Conservation (phyloP, 53 echinoderm and acorn worm genomes). For the Mesocentrotus franciscanus region DNA sequence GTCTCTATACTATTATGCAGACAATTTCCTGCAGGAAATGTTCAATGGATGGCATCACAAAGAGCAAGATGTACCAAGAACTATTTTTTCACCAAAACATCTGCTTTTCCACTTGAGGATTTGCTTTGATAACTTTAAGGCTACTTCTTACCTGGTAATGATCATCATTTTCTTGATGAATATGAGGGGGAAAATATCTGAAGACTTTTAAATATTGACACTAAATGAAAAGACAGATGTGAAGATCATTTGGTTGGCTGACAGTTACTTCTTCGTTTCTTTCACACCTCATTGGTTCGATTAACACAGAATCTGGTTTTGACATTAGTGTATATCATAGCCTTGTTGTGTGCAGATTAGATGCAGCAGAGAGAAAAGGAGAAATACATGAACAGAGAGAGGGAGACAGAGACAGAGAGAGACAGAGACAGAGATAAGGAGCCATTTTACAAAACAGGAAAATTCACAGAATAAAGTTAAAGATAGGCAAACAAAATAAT, state of each 20-base stretch:
- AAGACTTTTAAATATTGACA: constrained; percentile 65
- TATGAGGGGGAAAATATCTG: constrained; percentile 52
- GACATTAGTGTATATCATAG: constrained; percentile 43
- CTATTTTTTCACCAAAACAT: constrained; percentile 30
- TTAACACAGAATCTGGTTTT: constrained; percentile 42
- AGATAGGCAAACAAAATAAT: not conserved
- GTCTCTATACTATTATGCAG: not conserved
- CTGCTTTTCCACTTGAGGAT: constrained; percentile 24
- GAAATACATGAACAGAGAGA: not conserved
- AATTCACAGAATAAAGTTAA: not conserved
- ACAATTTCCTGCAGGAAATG: constrained; percentile 8
- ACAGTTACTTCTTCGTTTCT: constrained; percentile 43
- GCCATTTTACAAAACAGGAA: not conserved
- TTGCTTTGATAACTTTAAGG: constrained; percentile 56
- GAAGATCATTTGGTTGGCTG: constrained; percentile 55
- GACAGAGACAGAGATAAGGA: not conserved
- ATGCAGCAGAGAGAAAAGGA: not conserved
- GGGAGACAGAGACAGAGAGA: not conserved
- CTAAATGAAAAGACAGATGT: constrained; percentile 54
- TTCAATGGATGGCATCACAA: not conserved
- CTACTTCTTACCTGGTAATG: constrained; percentile 26
- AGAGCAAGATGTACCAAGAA: not conserved
- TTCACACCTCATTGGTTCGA: constrained; percentile 61
- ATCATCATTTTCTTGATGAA: constrained; percentile 49
- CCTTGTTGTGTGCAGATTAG: constrained; percentile 17